These are phyloP conservation scores for Euproctis similis DNA, from an alignment of 2,888 invertebrate genomes.

Conservation along the genomic window DNA sequence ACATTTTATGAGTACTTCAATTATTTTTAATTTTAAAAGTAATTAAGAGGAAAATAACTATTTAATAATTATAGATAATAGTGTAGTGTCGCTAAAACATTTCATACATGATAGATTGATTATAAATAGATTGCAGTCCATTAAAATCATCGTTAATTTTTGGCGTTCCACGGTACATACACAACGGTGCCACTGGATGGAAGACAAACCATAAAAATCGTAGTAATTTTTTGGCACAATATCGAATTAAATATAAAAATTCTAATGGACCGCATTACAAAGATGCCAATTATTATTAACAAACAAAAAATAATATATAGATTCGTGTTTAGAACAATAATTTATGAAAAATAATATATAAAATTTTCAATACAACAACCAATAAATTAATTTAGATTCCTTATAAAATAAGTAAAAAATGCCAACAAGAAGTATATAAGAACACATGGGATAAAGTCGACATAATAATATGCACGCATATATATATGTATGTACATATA, in stretches of 20 bases:
- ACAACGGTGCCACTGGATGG: constrained; percentile 20
- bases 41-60: constrained; percentile 63
- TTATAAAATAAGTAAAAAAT: constrained; percentile 75
- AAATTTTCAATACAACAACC: constrained; percentile 72
- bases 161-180: constrained; percentile 24
- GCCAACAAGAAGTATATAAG: constrained; percentile 75
- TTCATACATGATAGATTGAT: constrained; percentile 17
- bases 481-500: too few species aligned
- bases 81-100: constrained; percentile 35
- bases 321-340: constrained; percentile 60
- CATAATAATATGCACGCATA: constrained; percentile 26
- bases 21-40: constrained; percentile 59
- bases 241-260: constrained; percentile 26
- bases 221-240: constrained; percentile 57
- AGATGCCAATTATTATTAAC: constrained; percentile 57
- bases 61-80: constrained; percentile 36
- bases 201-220: constrained; percentile 25
- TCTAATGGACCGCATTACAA: constrained; percentile 65
- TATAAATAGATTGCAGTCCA: constrained; percentile 44
- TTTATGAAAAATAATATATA: constrained; percentile 60
- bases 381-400: constrained; percentile 75
- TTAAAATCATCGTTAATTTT: constrained; percentile 25
- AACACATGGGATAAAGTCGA: constrained; percentile 68
- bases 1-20: constrained; percentile 73
- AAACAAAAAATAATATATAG: constrained; percentile 52